These are phyloP conservation scores for Antechinus flavipes DNA, from an alignment of 2,113 vertebrate species.

Conservation along the genomic window DNA sequence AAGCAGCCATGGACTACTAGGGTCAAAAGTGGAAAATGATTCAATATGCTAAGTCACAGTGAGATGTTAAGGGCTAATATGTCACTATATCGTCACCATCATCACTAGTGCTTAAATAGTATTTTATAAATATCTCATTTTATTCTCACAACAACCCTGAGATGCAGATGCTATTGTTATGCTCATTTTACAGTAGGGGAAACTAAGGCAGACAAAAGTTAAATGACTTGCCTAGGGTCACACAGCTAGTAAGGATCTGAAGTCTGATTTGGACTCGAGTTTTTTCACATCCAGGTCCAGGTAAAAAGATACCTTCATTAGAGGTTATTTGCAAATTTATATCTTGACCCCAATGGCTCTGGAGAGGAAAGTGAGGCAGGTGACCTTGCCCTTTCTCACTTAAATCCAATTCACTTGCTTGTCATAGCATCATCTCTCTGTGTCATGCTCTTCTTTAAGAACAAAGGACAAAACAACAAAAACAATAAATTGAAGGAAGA, in stretches of 20 bases:
- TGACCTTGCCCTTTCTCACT: too few species aligned
- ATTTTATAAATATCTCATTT: neutral
- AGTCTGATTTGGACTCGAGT: neutral
- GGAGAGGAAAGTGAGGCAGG: too few species aligned
- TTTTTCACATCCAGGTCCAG: neutral
- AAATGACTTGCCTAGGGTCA: too few species aligned
- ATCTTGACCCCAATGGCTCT: too few species aligned
- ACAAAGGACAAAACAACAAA: too few species aligned
- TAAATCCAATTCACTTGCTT: too few species aligned
- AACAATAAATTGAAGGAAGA: neutral
- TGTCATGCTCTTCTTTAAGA: too few species aligned
- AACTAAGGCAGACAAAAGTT: neutral
- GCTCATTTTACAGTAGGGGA: too few species aligned
- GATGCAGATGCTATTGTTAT: neutral
- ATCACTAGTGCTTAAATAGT: neutral
- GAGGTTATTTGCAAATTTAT: neutral
- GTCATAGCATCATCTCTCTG: too few species aligned
- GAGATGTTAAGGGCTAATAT: constrained; percentile 28
- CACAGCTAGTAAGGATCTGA: neutral
- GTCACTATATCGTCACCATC: neutral
- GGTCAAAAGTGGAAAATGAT: constrained; percentile 9
- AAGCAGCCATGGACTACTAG: neutral
- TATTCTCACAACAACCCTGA: neutral
- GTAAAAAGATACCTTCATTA: neutral
- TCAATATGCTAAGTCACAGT: neutral